Base-by-base conservation (phyloP, 2,113 vertebrate genomes). In the Amblyopsis rosae region DNA sequence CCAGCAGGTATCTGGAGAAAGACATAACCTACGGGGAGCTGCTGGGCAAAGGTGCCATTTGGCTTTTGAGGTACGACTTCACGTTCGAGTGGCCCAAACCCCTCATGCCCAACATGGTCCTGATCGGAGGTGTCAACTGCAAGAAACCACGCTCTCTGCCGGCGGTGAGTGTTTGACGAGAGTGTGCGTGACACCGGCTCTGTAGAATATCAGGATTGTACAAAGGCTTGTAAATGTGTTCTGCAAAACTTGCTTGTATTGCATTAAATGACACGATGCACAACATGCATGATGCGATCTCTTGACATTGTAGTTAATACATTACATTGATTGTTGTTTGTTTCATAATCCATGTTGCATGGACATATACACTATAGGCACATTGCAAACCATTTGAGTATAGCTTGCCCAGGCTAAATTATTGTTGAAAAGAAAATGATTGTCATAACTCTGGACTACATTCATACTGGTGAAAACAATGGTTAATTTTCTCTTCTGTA, bases 81-180 rank as follows among this genome's bases (percentile, higher is more conserved):
- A 75, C 79, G n/a, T 86, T 96, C 12, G 93, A 97, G 12, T 95
- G 88, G 70, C 94, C 94, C 0, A 90, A 1, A 55, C 96, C 97
- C 0, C 0, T 94, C 32, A 94, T 98, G 95, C 95, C 95, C 63
- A 98, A 96, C 68, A 88, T 94, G 87, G 46, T 95, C 76, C 90
- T 89, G 0, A 90, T 94, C 0, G 94, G 93, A 19, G 94, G 93
- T 8, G 91, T 93, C 86, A 95, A 91, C 69, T 94, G 92, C 86
- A 81, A 12, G 68, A 87, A 71, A 48, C 79, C 54, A 45, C 90
- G 70, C n/a, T 55, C 83, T 9, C 81, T 97, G 2, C 69, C 94
- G 47, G 83, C 82, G 63, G 94, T 94, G 73, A 82, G 92, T 90
- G 65, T 63, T 56, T n/a, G n/a, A 70, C 54, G 26, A 54, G 70